A percentile compares a stretch with the other conserved stretches of the same genome.
Conservation (phyloP, 2,113 vertebrate genomes). For the Phyllostomus hastatus region DNA sequence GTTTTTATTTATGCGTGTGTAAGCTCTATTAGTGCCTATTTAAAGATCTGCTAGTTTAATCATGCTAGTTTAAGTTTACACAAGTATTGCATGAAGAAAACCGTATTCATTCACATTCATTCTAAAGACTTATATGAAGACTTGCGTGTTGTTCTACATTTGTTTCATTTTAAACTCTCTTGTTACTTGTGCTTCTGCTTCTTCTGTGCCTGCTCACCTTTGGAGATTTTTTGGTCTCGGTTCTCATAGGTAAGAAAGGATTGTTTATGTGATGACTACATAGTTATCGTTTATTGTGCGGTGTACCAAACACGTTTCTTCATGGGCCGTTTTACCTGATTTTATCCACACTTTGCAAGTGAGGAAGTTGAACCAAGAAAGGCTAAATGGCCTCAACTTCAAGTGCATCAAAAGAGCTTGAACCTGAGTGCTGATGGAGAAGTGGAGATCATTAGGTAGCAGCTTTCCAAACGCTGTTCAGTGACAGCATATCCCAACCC, state of each 20-base stretch:
- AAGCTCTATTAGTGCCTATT: not conserved
- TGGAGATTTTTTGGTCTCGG: not conserved
- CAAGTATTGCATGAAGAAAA: not conserved
- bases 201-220: not conserved
- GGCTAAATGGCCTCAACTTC: not conserved
- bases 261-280: too few species aligned
- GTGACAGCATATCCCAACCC: not conserved
- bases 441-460: not conserved
- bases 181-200: not conserved
- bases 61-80: not conserved
- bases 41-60: too few species aligned
- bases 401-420: not conserved
- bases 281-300: not conserved
- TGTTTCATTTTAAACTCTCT: not conserved
- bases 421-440: not conserved
- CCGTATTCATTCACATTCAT: accelerated
- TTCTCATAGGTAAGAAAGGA: not conserved
- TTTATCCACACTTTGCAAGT: not conserved
- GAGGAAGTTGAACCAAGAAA: not conserved
- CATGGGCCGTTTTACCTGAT: not conserved
- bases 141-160: not conserved
- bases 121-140: not conserved
- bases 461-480: not conserved
- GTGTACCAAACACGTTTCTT: not conserved
- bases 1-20: not conserved